Conservation (phyloP, 2,797 vertebrate genomes). For the Luscinia megarhynchos region DNA sequence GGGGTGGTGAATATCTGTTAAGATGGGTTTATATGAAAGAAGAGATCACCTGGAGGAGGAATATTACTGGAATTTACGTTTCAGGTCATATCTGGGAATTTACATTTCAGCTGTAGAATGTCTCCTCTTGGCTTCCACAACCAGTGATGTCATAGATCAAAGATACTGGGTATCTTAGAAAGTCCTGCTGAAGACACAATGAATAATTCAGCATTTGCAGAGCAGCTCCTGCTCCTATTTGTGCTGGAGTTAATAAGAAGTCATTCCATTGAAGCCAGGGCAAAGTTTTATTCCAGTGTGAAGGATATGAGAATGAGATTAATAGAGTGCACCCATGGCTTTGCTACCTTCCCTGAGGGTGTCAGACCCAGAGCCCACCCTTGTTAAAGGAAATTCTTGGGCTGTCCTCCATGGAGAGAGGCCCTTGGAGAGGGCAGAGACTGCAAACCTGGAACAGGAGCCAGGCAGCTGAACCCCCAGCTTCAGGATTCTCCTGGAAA, state of each 20-base stretch:
- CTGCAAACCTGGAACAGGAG: not conserved
- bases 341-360: not conserved
- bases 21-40: not conserved
- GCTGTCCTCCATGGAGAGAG: not conserved
- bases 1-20: slow-evolving; percentile 4
- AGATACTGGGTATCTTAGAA: not conserved
- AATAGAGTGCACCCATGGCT: not conserved
- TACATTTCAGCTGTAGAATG: slow-evolving; percentile 33
- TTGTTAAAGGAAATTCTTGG: not conserved
- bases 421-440: not conserved
- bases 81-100: slow-evolving; percentile 51
- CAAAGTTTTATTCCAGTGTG: not conserved
- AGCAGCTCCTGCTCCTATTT: not conserved
- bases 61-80: slow-evolving; percentile 39
- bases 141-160: slow-evolving; percentile 52
- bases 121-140: slow-evolving; percentile 49
- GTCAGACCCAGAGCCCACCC: not conserved
- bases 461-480: not conserved
- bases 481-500: not conserved
- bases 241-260: not conserved
- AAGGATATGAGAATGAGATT: not conserved
- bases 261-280: not conserved
- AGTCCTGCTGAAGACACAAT: not conserved
- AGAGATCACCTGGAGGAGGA: slow-evolving; percentile 56
- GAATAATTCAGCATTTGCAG: slow-evolving; percentile 1